Evolutionary conservation across 2,888 invertebrate genomes (phyloP), one percentile per base, ranked within the genome.

Genomic region (Melanargia galathea): DNA sequence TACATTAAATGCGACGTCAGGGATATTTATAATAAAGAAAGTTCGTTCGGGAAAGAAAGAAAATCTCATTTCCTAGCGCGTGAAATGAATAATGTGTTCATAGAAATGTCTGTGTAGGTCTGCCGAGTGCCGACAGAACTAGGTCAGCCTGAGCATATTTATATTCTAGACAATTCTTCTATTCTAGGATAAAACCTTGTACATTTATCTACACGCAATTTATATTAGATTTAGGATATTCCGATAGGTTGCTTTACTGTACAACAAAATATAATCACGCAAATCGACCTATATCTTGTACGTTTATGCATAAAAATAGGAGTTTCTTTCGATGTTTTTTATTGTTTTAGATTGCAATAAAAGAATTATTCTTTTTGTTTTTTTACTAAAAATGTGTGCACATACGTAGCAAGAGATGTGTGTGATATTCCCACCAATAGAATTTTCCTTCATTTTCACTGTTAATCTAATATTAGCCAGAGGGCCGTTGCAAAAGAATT

Each of bases 31-130:
- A 49, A 56, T n/a, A 33, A 60, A 60, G 60, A 54, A 52, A 54
- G 11, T 62, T 45, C 24, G 43, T 13, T 35, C 30, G 22, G 22
- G 51, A 46, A 63, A 59, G 54, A 54, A 58, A 63, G 49, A 35
- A 59, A 59, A 59, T 35, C 51, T 59, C 59, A 59, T 63, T 59
- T 63, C 58, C 54, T 26, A 46, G 58, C 51, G 63, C 54, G 54
- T 46, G 63, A 52, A 63, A 38, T 58, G 58, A 63, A 58, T 63
- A 58, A 63, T 52, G 52, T 38, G 16, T 20, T n/a, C 18, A 10
- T n/a, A 18, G 18, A 30, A 22, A 56, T 43, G 38, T 26, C 24
- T 26, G 40, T 43, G 24, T 24, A 38, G 43, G n/a, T 30, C 52
- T 6, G 26, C 20, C 0, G 26, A 5, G 26, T n/a, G n/a, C n/a